A percentile compares a stretch with the other conserved stretches of the same genome.
Conservation (phyloP, 1,140 invertebrate genomes). For the Apis dorsata region DNA sequence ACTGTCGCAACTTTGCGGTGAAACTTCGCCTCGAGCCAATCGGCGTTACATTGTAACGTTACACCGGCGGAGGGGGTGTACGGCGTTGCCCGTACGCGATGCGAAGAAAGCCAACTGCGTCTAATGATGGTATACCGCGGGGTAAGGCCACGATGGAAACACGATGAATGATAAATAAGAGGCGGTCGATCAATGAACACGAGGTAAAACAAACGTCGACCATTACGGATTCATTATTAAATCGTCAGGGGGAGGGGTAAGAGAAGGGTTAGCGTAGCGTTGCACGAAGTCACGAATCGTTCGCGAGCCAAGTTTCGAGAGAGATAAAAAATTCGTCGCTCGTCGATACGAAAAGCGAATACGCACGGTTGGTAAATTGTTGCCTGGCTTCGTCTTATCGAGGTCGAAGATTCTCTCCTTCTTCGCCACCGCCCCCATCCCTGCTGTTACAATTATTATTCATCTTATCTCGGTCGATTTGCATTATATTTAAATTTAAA, state of each 20-base stretch:
- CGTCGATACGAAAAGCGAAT: neutral
- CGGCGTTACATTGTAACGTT: conserved; percentile 35
- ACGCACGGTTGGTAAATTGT: conserved; percentile 36
- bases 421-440: neutral
- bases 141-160: conserved; percentile 35
- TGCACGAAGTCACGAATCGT: neutral
- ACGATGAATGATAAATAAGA: conserved; percentile 42
- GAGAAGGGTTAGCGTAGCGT: neutral
- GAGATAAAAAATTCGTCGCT: neutral
- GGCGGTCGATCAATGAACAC: conserved; percentile 16
- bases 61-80: neutral
- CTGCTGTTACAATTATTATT: conserved; percentile 71
- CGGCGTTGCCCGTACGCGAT: neutral
- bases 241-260: neutral
- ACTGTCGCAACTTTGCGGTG: conserved; percentile 47
- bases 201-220: neutral
- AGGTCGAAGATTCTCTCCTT: conserved; percentile 39
- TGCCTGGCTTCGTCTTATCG: conserved; percentile 37
- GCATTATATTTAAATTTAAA: conserved; percentile 77
- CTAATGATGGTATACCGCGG: conserved; percentile 47
- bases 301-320: too few relatives aligned
- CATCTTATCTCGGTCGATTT: conserved; percentile 75
- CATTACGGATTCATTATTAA: neutral
- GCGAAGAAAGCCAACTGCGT: conserved; percentile 48
- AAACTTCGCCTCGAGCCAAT: conserved; percentile 56